These are phyloP conservation scores for Cerastis leucographa DNA, from an alignment of 2,888 invertebrate species.

Conservation along the genomic window DNA sequence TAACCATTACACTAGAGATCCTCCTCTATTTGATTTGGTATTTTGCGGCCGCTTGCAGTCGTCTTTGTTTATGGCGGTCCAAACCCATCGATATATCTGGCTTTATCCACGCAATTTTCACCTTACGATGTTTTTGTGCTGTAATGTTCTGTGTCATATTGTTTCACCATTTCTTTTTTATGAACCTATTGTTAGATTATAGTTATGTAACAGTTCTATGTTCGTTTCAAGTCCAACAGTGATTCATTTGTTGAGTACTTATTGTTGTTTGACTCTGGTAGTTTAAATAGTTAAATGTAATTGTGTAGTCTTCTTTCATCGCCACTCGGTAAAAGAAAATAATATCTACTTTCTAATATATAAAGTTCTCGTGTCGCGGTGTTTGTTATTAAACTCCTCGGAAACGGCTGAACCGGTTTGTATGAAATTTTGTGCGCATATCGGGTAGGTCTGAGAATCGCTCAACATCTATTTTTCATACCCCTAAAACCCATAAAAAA, in stretches of 20 bases:
- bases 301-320: not conserved
- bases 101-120: not conserved
- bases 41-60: no score
- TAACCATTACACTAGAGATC: no score
- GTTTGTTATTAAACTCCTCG: no score
- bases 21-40: no score
- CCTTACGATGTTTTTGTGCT: not conserved
- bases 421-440: no score
- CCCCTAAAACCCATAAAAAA: no score
- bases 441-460: no score
- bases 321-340: not conserved
- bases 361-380: no score
- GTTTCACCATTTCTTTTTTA: conserved; percentile 2
- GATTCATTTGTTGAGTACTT: not conserved
- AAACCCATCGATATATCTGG: not conserved
- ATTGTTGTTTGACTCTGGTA: not conserved
- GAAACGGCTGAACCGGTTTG: no score
- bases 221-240: not conserved
- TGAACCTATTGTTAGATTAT: not conserved
- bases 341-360: no score
- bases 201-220: not conserved
- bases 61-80: not conserved
- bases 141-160: conserved; percentile 4
- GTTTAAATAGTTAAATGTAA: not conserved
- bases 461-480: no score